Base-by-base conservation (phyloP, 1,140 invertebrate genomes). In the Dendrolimus punctatus region DNA sequence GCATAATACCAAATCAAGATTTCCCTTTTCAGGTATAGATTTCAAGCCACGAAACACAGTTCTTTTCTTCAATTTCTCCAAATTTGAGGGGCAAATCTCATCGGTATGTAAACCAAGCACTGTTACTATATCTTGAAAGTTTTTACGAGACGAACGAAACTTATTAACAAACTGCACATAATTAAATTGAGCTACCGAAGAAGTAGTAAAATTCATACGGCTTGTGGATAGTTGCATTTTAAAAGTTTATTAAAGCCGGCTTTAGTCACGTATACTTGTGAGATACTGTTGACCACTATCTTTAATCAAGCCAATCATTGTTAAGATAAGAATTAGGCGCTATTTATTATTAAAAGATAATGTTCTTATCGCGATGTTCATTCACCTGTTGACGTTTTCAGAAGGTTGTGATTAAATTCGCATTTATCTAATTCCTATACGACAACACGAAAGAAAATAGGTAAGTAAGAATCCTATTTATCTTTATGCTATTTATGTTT, bases 91-190 rank as follows among this genome's bases (percentile, higher is more conserved):
- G 37, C 68, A 53, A 49, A 68, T 58, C 46, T 77, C 68, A 49
- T 80, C 73, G 4, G 57, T 72, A 51, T 85, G 80, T 38, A 85
- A 57, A 37, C 79, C 77, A 55, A 85, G 60, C 54, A 85, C 61
- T 41, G 73, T 78, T 10, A 81, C 73, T 38, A 82, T 77, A 47
- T 82, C 77, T 53, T 76, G 69, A 37, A 82, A 62, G 9, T 73
- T 71, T 49, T 69, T 76, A 40, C 60, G 71, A 8, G 71, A 59
- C 0, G 74, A 64, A 10, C 73, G 65, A 53, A 70, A 66, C 50
- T 79, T 72, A 51, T 71, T 75, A 23, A 83, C 54, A 47, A 85
- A 75, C 44, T 76, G 66, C 5, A 80, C 77, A 58, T 85, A 85
- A 62, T 80, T 85, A 48, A 73, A 82, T 39, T 85, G 77, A 9